Percentiles rank a stretch among this genome's conserved stretches.
Evolutionary conservation across 2,888 invertebrate species (phyloP).

Genomic region (Galerucella calmariensis): DNA sequence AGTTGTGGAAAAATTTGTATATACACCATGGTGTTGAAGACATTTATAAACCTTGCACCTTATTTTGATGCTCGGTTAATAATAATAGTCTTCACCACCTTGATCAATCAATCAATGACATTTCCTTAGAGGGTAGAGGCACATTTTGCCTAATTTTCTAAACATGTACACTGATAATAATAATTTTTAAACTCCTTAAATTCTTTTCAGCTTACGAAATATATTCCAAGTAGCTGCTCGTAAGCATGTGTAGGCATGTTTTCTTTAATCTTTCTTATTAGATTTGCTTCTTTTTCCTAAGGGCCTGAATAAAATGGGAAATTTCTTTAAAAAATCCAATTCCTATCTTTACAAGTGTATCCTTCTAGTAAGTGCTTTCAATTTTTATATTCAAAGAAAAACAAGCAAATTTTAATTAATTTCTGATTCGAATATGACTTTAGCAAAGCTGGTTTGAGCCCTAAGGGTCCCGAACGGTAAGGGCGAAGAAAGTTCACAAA

Average conservation of each 20-base stretch:
- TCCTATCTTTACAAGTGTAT: slow-evolving; percentile 6
- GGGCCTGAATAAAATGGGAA: neutral
- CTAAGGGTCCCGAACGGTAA: slow-evolving; percentile 3
- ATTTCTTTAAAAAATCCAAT: neutral
- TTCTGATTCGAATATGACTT: slow-evolving; percentile 30
- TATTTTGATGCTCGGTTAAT: too few species aligned
- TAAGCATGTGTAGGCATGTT: neutral
- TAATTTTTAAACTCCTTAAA: neutral
- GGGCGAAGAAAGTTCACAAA: slow-evolving; percentile 44
- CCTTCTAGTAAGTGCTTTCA: neutral
- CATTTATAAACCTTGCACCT: too few species aligned
- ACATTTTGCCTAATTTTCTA: too few species aligned
- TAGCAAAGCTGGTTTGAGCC: slow-evolving; percentile 11
- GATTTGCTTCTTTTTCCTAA: neutral
- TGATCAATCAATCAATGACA: too few species aligned
- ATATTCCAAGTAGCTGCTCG: neutral
- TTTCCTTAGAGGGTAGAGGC: too few species aligned
- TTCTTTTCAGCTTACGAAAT: neutral
- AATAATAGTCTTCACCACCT: too few species aligned
- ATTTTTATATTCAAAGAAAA: slow-evolving; percentile 26
- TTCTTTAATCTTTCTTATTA: neutral
- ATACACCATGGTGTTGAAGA: too few species aligned
- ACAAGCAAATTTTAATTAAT: slow-evolving; percentile 29
- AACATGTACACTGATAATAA: neutral
- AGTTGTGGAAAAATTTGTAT: too few species aligned